phyloP scores from a whole-genome alignment of 2,888 invertebrate genomes.

The Salticus scenicus region DNA sequence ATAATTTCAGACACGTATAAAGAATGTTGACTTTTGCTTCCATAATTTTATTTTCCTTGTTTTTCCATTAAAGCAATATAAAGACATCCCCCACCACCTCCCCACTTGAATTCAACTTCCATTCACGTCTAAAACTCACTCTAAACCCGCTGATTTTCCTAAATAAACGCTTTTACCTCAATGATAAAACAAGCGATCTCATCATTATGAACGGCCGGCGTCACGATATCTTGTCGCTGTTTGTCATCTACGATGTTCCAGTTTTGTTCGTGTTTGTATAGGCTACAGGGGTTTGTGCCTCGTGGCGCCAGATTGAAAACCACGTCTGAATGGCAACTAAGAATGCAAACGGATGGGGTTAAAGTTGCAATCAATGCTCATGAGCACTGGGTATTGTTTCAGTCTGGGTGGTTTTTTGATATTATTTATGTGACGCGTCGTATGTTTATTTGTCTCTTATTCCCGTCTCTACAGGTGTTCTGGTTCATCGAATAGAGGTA shows the following conservation, averaged over 20 bases:
- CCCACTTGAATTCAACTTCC: no score
- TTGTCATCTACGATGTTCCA: constrained; percentile 27
- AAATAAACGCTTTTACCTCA: constrained; percentile 17
- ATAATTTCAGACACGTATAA: no score
- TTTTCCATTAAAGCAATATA: no score
- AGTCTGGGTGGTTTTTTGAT: background rate
- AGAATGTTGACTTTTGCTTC: no score
- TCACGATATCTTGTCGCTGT: constrained; percentile 12
- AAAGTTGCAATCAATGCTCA: background rate
- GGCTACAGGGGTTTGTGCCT: background rate
- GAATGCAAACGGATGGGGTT: background rate
- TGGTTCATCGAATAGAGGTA: background rate
- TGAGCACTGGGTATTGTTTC: background rate
- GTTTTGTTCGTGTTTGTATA: constrained; percentile 14
- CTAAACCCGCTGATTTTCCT: background rate
- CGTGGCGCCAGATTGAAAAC: constrained; percentile 3
- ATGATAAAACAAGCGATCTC: constrained; percentile 19
- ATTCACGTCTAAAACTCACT: constrained; percentile 13
- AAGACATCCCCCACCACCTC: no score
- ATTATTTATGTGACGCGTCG: background rate
- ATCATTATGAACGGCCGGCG: constrained; percentile 37
- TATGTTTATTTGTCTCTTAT: background rate
- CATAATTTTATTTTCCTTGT: no score
- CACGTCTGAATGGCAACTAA: constrained; percentile 1
- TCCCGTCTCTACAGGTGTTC: constrained; percentile 8